These are phyloP conservation scores for Itoplectis maculator DNA, from an alignment of 2,888 invertebrate species.

Conservation along the genomic window DNA sequence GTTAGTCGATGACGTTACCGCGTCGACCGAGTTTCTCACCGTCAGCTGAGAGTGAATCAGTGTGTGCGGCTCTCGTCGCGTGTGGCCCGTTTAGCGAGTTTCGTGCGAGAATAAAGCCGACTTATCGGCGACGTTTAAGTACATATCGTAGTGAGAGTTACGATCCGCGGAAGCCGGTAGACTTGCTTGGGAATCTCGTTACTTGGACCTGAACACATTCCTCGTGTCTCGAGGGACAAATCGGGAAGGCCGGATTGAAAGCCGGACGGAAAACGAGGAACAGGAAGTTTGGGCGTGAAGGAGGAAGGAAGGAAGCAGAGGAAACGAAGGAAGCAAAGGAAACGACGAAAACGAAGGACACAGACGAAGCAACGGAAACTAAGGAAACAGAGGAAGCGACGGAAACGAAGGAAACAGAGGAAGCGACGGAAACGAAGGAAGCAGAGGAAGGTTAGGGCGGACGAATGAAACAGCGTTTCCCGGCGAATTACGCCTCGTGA, in stretches of 20 bases:
- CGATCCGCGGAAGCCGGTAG: too few species aligned
- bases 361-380: not conserved
- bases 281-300: not conserved
- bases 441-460: too few species aligned
- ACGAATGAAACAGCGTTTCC: too few species aligned
- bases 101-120: not conserved
- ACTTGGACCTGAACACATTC: too few species aligned
- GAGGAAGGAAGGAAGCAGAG: not conserved
- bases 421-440: too few species aligned
- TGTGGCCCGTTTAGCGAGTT: not conserved
- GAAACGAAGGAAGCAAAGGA: not conserved
- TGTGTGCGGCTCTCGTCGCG: not conserved
- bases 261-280: too few species aligned
- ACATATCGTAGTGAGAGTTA: too few species aligned
- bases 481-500: not conserved
- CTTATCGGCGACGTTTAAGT: too few species aligned
- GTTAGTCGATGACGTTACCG: conserved; percentile 49
- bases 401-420: not conserved
- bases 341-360: not conserved
- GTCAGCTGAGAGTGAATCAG: conserved; percentile 62
- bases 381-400: not conserved
- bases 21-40: conserved; percentile 51
- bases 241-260: too few species aligned
- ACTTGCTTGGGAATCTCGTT: too few species aligned
- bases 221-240: not conserved